Evolutionary conservation across 1,140 invertebrate genomes (phyloP).

Genomic region (Dinothrombium tinctorium): DNA sequence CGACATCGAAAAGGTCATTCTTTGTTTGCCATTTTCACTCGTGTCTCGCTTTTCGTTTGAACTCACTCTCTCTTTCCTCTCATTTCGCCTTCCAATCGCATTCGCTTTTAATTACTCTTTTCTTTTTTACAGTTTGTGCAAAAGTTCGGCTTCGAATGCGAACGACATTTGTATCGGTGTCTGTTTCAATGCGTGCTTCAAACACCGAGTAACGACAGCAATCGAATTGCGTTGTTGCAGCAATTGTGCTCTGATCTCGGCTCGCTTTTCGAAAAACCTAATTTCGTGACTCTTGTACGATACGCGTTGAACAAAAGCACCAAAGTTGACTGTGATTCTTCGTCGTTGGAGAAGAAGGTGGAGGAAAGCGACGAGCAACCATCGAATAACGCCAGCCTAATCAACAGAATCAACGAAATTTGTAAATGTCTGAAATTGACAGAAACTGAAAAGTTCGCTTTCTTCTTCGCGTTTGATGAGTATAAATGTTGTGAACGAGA

Average conservation of each 20-base stretch:
- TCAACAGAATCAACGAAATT: background rate
- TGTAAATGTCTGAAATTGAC: conserved; percentile 2
- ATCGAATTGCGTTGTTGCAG: background rate
- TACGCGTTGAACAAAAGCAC: background rate
- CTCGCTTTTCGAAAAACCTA: background rate
- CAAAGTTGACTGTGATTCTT: background rate
- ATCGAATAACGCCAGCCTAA: background rate
- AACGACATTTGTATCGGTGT: conserved; percentile 5
- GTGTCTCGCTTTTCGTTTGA: too few species aligned
- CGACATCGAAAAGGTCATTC: background rate
- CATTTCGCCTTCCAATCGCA: background rate
- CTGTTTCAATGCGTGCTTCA: background rate
- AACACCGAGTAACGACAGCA: background rate
- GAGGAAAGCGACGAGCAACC: too few species aligned
- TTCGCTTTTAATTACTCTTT: background rate
- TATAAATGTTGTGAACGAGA: too few species aligned
- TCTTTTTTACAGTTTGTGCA: background rate
- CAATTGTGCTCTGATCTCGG: conserved; percentile 1
- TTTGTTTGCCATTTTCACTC: too few species aligned
- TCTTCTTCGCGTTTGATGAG: background rate
- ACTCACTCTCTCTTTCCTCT: background rate
- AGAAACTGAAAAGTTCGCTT: background rate
- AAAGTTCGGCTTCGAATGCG: conserved; percentile 2
- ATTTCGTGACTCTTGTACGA: background rate
- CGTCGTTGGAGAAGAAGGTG: too few species aligned